A percentile compares a stretch with the other conserved stretches of the same genome.
Evolutionary conservation across 2,113 vertebrate species (phyloP).

Genomic region (Hymenochirus boettgeri): DNA sequence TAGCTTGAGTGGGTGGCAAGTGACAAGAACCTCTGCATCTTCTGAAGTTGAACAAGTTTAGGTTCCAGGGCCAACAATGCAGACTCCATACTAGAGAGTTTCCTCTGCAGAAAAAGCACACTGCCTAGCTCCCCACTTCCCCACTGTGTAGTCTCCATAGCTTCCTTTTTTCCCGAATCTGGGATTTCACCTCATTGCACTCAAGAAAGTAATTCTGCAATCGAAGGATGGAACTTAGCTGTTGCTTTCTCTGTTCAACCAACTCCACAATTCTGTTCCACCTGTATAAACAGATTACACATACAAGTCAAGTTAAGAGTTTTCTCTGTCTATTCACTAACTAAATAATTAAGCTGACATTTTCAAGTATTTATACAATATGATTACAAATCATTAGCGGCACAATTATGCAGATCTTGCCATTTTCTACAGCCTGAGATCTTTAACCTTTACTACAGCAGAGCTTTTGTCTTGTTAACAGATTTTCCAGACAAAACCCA

Average conservation of each 20-base stretch:
- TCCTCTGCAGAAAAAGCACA: conserved; percentile 76
- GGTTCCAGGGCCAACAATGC: conserved; percentile 83
- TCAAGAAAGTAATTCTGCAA: conserved; percentile 94
- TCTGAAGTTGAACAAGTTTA: conserved; percentile 75
- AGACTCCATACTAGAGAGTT: conserved; percentile 84
- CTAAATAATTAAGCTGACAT: too few species aligned
- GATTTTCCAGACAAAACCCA: too few species aligned
- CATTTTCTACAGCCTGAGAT: too few species aligned
- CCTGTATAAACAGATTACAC: conserved; percentile 56
- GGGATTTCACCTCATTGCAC: conserved; percentile 79
- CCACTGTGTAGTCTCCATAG: conserved; percentile 78
- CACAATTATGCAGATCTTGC: too few species aligned
- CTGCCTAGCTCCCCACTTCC: conserved; percentile 75
- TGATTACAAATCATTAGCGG: too few species aligned
- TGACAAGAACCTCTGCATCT: conserved; percentile 77
- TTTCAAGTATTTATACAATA: too few species aligned
- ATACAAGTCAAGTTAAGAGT: too few species aligned
- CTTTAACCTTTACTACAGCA: too few species aligned
- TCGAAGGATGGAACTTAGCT: conserved; percentile 71
- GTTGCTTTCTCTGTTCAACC: conserved; percentile 82
- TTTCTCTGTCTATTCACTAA: too few species aligned
- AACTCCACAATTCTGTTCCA: conserved; percentile 95
- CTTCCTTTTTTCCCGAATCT: conserved; percentile 82
- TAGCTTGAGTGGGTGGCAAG: conserved; percentile 64
- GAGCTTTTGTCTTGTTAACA: too few species aligned